These are phyloP conservation scores for Acridotheres tristis DNA, from an alignment of 2,797 vertebrate genomes.

Conservation along the genomic window DNA sequence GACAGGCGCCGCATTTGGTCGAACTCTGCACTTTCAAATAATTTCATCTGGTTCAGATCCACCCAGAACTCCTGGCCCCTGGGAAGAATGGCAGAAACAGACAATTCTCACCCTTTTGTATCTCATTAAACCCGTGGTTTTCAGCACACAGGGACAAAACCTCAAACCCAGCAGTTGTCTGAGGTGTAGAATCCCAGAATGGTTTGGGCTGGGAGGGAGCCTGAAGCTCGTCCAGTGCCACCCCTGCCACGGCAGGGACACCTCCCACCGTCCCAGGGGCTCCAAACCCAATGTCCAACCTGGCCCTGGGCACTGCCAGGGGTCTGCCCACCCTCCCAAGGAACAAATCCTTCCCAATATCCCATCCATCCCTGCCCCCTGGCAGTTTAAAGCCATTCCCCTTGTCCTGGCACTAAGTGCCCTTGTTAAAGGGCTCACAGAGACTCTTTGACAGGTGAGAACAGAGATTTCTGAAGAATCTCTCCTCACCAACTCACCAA, in stretches of 20 bases:
- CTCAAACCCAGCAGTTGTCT: neutral
- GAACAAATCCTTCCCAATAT: neutral
- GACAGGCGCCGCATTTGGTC: conserved; percentile 91
- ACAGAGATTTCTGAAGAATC: conserved; percentile 10
- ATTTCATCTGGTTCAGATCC: conserved; percentile 89
- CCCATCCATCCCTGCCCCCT: neutral
- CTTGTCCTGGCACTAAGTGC: neutral
- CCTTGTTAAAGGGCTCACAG: neutral
- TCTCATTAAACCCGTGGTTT: fast-evolving
- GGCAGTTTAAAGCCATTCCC: neutral
- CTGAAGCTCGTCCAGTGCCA: fast-evolving
- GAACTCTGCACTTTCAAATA: conserved; percentile 89
- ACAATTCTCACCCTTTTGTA: neutral
- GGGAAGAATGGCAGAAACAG: neutral
- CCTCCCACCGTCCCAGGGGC: neutral
- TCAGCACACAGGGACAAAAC: neutral
- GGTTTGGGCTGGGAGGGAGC: neutral
- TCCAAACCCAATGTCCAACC: neutral
- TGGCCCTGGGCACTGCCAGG: neutral
- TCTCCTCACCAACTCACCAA: neutral
- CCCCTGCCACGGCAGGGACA: neutral
- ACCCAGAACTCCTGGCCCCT: conserved; percentile 91
- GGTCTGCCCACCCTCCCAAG: neutral
- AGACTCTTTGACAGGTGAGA: neutral
- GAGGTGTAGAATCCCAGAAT: neutral